phyloP scores from a whole-genome alignment of 2,888 invertebrate species.

The Drosophila robusta region DNA sequence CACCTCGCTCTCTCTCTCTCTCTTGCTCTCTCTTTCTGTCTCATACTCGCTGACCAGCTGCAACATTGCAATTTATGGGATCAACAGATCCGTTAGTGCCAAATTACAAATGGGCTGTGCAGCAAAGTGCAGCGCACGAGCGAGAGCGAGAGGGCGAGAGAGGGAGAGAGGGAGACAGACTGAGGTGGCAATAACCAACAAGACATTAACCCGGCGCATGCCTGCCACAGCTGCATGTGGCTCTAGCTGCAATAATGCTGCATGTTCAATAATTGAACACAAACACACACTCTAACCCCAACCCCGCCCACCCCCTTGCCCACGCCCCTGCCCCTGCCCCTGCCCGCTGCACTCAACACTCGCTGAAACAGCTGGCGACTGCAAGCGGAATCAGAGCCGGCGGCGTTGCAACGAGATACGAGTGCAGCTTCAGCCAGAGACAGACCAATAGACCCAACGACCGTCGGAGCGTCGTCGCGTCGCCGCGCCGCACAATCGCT shows the following conservation, averaged over 20 bases:
- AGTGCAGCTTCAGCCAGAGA: conserved; percentile 45
- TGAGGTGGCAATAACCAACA: conserved; percentile 78
- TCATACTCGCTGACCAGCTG: conserved; percentile 6
- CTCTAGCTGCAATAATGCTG: conserved; percentile 36
- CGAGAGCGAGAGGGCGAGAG: background rate
- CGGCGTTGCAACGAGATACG: conserved; percentile 61
- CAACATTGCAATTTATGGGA: conserved; percentile 70
- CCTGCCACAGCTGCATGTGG: conserved; percentile 55
- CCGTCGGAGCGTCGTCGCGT: background rate
- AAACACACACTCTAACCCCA: conserved; percentile 22
- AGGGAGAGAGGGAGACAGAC: conserved; percentile 13
- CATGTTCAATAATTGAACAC: conserved; percentile 60
- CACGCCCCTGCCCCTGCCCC: conserved; percentile 5
- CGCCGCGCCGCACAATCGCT: conserved; percentile 19
- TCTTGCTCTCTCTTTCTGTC: background rate
- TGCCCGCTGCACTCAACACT: conserved; percentile 15
- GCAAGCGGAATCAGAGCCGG: conserved; percentile 56
- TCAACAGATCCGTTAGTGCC: conserved; percentile 77
- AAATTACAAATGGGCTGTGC: conserved; percentile 75
- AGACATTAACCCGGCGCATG: conserved; percentile 78
- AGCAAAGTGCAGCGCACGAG: conserved; percentile 30
- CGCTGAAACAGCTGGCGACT: conserved; percentile 58
- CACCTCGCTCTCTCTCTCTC: background rate
- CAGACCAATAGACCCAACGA: conserved; percentile 25
- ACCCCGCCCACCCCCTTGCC: background rate